Base-by-base conservation (phyloP, 2,888 invertebrate genomes). In the Cosmia trapezina region DNA sequence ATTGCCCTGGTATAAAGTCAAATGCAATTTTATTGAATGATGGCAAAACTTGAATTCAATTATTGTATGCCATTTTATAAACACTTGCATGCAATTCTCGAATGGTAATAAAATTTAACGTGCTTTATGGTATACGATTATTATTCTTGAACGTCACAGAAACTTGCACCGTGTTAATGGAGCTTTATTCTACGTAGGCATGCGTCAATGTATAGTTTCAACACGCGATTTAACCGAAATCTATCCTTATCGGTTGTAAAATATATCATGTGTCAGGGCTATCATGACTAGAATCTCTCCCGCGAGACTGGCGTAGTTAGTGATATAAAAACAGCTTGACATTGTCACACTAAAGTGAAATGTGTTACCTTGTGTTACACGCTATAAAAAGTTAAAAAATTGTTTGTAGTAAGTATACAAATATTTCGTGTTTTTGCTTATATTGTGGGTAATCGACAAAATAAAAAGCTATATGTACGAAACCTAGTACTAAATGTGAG, bases 251-350 rank as follows among this genome's bases (percentile, higher is more conserved):
- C 28, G 59, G 12, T 72, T 43, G 59, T 77, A 57, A 53, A 70
- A 51, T 65, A 65, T 76, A 45, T 54, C 53, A 54, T 69, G 47
- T 69, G 63, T 64, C 33, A 47, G 49, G 22, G 69, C 56, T 45
- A 66, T 78, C 62, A 49, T 45, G 49, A 1, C 7, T 70, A 51
- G 56, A 70, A 65, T 77, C 45, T 62, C 59, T 64, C 78, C 78
- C 70, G 12, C 11, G 49, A 73, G 73, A 60, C 53, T 68, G 59
- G 28, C 61, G 54, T 12, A 37, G 19, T 62, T 47, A 28, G 53
- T 74, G 68, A 61, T 57, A 60, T 57, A 49, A 47, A 65, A 71
- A 65, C 65, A 69, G 57, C 68, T 70, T 76, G 73, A 57, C 68
- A 47, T 12, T 33, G 47, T 66, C 60, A 41, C 57, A 49, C 45